A percentile compares a stretch with the other conserved stretches of the same genome.
Evolutionary conservation across 2,888 invertebrate genomes (phyloP).

Genomic region (Bimastos eiseni): DNA sequence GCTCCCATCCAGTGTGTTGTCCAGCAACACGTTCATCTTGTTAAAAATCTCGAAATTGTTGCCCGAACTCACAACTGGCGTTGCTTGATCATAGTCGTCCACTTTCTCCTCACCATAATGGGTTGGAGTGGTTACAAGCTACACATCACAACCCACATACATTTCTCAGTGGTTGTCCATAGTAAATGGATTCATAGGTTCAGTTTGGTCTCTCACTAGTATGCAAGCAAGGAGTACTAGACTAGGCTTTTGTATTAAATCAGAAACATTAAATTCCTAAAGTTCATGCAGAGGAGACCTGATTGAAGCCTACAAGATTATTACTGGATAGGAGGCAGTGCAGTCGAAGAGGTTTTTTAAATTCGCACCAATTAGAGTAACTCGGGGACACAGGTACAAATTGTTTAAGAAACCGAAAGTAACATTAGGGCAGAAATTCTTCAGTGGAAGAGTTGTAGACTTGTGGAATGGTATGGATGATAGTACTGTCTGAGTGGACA

Average conservation of each 20-base stretch:
- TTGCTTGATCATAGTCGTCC: background rate
- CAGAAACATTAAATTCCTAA: no score
- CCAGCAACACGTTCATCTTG: constrained; percentile 61
- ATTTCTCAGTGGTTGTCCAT: background rate
- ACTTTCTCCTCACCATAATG: background rate
- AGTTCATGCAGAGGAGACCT: no score
- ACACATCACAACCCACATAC: background rate
- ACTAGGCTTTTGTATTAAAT: background rate
- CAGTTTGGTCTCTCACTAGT: background rate
- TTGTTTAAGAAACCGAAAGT: no score
- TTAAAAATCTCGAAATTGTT: constrained; percentile 58
- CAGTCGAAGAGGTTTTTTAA: no score
- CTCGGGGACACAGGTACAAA: no score
- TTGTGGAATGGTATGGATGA: no score
- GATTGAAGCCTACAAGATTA: no score
- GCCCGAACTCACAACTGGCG: background rate
- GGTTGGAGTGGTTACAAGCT: background rate
- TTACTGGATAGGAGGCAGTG: no score
- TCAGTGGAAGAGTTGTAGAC: no score
- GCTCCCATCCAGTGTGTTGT: constrained; percentile 59
- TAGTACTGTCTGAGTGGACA: no score
- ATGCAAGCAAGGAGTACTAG: background rate
- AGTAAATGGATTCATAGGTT: background rate
- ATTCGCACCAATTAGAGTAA: no score
- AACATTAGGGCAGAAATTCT: no score